Base-by-base conservation (phyloP, 1,140 invertebrate species). In the Drosophila ironensis region DNA sequence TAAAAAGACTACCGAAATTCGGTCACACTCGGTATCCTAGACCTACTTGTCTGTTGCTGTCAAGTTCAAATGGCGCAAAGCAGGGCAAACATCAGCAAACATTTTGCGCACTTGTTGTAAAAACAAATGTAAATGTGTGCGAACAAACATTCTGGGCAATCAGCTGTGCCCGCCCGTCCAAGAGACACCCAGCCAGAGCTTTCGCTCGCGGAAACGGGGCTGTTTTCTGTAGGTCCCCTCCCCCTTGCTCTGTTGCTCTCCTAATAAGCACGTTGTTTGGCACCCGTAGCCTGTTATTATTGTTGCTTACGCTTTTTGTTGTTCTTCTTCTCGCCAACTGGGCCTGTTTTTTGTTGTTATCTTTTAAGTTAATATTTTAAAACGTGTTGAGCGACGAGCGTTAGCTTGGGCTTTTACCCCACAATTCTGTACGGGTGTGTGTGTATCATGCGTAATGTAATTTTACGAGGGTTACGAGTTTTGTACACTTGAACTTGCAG, bases 401-500 rank as follows among this genome's bases (percentile, higher is more conserved):
- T 73, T 70, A 59, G 46, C 63, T 37, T 12, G 33, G 33, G 33
- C 30, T 64, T 53, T 61, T 33, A 25, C 41, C 30, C 47, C 35
- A 30, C 52, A 44, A 30, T 17, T 27, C 28, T 42, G 17, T 22
- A 28, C 25, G 25, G 28, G 27, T 60, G 38, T 45, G 60, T 48
- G 54, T 61, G 38, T 68, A 63, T 44, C 45, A 70, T 68, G 56
- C 46, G 60, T 74, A 78, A 75, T 78, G 64, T 75, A 52, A 77
- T 72, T 72, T 53, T 35, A 22, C 30, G 63, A 60, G 63, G 71
- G 78, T 77, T 73, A 84, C 76, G 56, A 63, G 64, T 80, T 64
- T 53, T 44, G 71, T 71, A 67, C 69, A 72, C 54, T 81, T 81
- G 77, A 81, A 82, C 76, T 81, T 81, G 68, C 77, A 81, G 78